phyloP scores from a whole-genome alignment of 1,140 invertebrate species.

The Linepithema humile region DNA sequence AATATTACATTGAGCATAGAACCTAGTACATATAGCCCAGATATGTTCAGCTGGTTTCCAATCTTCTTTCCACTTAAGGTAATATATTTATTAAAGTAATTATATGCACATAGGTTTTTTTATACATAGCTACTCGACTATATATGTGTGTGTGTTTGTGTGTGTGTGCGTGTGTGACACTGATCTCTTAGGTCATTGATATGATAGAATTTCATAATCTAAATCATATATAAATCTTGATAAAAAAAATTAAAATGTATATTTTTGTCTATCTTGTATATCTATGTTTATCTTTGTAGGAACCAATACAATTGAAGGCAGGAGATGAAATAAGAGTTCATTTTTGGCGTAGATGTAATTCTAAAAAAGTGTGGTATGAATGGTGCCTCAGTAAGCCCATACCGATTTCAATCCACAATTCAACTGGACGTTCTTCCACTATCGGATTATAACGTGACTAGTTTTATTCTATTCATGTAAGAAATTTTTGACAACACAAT shows the following conservation, averaged over 20 bases:
- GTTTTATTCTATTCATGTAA: slow-evolving; percentile 3
- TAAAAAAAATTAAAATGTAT: background rate
- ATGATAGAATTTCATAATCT: slow-evolving; percentile 66
- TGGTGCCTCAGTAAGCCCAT: slow-evolving; percentile 92
- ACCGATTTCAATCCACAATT: slow-evolving; percentile 90
- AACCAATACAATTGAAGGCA: slow-evolving; percentile 89
- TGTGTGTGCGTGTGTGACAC: background rate
- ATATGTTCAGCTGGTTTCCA: slow-evolving; percentile 99
- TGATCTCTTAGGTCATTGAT: slow-evolving; percentile 56
- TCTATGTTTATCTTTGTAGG: too few relatives aligned
- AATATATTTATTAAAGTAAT: slow-evolving; percentile 72
- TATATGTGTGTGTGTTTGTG: too few relatives aligned
- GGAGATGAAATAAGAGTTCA: slow-evolving; percentile 90
- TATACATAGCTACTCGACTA: background rate
- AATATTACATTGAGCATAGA: slow-evolving; percentile 95
- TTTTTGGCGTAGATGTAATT: slow-evolving; percentile 93
- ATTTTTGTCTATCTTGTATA: too few relatives aligned
- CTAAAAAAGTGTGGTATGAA: slow-evolving; percentile 97
- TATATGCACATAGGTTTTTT: background rate
- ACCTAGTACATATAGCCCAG: slow-evolving; percentile 93
- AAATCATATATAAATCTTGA: background rate
- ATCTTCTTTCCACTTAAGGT: slow-evolving; percentile 96
- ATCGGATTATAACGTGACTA: slow-evolving; percentile 84
- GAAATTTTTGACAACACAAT: background rate
- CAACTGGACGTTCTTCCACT: slow-evolving; percentile 91